phyloP scores from a whole-genome alignment of 2,113 vertebrate genomes.

The Chitala chitala region DNA sequence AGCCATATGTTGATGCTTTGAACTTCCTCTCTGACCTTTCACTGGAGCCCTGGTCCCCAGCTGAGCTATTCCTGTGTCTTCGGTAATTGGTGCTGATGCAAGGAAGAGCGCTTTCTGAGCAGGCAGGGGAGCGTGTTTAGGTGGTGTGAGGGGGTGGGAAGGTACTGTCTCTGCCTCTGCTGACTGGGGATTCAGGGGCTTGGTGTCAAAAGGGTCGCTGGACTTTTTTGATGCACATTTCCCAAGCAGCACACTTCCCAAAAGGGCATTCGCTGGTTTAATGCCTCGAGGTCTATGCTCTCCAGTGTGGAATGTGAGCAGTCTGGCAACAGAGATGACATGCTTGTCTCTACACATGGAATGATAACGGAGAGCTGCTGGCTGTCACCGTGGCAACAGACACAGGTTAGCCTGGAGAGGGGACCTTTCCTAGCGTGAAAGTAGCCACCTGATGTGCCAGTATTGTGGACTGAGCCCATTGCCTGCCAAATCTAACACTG shows the following conservation, averaged over 20 bases:
- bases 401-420: conserved; percentile 47
- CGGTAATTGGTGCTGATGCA: conserved; percentile 48
- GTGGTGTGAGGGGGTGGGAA: no score
- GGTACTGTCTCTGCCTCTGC: no score
- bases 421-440: conserved; percentile 41
- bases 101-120: conserved; percentile 29
- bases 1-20: conserved; percentile 23
- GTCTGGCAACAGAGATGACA: not conserved
- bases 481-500: no score
- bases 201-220: no score
- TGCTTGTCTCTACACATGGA: conserved; percentile 43
- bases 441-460: conserved; percentile 10
- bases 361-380: conserved; percentile 46
- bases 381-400: conserved; percentile 55
- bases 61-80: conserved; percentile 46
- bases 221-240: not conserved
- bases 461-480: not conserved
- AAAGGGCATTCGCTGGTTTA: not conserved
- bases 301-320: not conserved
- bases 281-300: not conserved
- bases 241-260: no score
- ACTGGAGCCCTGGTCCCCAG: conserved; percentile 30
- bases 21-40: conserved; percentile 36
- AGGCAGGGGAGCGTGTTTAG: not conserved
- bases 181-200: no score